These are phyloP conservation scores for Corythaixoides concolor DNA, from an alignment of 2,113 vertebrate genomes.

Conservation along the genomic window DNA sequence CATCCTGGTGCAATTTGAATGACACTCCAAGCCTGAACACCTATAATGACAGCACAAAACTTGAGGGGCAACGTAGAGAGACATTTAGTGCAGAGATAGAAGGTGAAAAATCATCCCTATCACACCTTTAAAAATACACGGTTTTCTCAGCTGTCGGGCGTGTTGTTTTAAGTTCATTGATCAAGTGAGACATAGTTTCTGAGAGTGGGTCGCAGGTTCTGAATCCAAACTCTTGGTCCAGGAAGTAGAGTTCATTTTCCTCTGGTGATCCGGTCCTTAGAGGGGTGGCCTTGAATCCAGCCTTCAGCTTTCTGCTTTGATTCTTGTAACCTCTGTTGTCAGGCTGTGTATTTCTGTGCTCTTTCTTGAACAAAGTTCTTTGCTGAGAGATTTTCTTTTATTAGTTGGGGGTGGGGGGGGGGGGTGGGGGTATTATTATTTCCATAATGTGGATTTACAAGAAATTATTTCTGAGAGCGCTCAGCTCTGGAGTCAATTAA, in stretches of 20 bases:
- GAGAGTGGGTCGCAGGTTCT: rapidly evolving
- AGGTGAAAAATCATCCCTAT: background rate
- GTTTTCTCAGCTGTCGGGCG: background rate
- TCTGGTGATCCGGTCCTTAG: background rate
- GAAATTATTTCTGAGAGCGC: background rate
- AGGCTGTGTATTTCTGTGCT: background rate
- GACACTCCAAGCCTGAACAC: background rate
- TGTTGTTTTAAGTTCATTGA: background rate
- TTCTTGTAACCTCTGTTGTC: background rate
- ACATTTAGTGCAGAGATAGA: background rate
- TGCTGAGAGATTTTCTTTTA: background rate
- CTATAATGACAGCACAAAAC: background rate
- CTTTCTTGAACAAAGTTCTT: background rate
- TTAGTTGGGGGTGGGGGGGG: no score
- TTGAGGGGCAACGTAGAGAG: background rate
- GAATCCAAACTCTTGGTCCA: background rate
- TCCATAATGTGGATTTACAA: background rate
- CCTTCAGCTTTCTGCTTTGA: background rate
- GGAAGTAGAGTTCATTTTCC: background rate
- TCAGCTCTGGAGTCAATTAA: background rate
- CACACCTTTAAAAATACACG: background rate
- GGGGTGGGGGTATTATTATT: no score
- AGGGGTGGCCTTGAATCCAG: background rate
- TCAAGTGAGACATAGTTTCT: background rate
- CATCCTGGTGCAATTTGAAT: background rate